phyloP scores from a whole-genome alignment of 2,797 vertebrate species.

The Gymnopithys bicolor region DNA sequence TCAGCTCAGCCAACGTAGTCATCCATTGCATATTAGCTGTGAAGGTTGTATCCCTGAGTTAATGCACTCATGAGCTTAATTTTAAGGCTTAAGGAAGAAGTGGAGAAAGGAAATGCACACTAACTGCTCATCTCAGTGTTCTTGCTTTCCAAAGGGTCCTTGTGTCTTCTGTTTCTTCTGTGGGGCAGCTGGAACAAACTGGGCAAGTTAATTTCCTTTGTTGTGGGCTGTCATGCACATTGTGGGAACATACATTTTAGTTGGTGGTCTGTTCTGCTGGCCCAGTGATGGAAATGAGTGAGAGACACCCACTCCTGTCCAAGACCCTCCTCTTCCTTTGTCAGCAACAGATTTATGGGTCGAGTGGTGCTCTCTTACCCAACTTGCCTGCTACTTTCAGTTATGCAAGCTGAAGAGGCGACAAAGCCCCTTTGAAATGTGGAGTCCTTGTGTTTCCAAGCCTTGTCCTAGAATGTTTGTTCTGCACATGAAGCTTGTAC shows the following conservation, averaged over 20 bases:
- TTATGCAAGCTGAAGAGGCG: neutral
- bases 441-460: neutral
- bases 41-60: neutral
- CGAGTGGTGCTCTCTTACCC: neutral
- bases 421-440: rapidly evolving
- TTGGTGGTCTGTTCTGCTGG: neutral
- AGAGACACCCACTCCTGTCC: neutral
- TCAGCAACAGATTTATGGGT: neutral
- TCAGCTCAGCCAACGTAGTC: neutral
- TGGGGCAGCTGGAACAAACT: neutral
- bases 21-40: neutral
- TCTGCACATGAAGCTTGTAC: neutral
- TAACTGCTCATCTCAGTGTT: rapidly evolving
- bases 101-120: neutral
- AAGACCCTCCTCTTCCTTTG: neutral
- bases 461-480: neutral
- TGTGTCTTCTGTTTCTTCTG: neutral
- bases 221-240: neutral
- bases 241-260: neutral
- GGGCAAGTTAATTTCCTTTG: neutral
- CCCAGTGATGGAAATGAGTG: rapidly evolving
- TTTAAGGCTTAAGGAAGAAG: neutral
- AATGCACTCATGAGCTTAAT: neutral
- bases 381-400: neutral
- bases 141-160: neutral